Conservation (phyloP, 2,888 invertebrate genomes). For the Drosophila mulleri region DNA sequence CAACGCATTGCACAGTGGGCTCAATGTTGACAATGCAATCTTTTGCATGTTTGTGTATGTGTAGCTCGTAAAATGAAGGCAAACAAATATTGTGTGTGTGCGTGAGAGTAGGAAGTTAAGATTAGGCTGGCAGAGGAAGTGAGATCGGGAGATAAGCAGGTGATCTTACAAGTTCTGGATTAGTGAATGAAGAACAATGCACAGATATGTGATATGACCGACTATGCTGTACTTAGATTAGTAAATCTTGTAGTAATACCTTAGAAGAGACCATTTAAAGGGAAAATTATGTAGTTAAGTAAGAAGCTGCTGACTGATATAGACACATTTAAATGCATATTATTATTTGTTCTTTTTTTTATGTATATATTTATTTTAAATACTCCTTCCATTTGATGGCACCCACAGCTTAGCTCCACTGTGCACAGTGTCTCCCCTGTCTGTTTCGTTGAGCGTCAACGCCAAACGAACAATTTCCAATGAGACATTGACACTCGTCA, state of each 20-base stretch:
- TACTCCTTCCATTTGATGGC: not conserved
- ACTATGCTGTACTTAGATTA: not conserved
- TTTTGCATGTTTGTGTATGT: conserved; percentile 10
- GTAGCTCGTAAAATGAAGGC: conserved; percentile 36
- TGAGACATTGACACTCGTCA: conserved; percentile 83
- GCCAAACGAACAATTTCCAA: conserved; percentile 70
- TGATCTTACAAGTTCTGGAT: conserved; percentile 37
- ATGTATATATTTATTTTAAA: not conserved
- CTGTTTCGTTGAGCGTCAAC: conserved; percentile 75
- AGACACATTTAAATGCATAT: not conserved
- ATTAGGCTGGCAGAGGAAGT: conserved; percentile 59
- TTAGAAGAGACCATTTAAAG: not conserved
- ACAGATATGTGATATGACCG: not conserved
- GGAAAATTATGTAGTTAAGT: not conserved
- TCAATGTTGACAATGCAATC: conserved; percentile 39
- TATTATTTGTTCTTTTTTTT: not conserved
- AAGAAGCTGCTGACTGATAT: not conserved
- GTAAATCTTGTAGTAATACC: conserved; percentile 12
- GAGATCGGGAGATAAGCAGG: conserved; percentile 70
- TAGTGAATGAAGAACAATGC: conserved; percentile 17
- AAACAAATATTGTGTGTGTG: conserved; percentile 28
- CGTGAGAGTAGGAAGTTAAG: conserved; percentile 52
- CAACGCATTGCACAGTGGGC: conserved; percentile 74
- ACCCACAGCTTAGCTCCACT: conserved; percentile 46
- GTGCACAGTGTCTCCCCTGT: conserved; percentile 61